These are phyloP conservation scores for Calliphora vicina DNA, from an alignment of 1,140 invertebrate species.

Conservation along the genomic window DNA sequence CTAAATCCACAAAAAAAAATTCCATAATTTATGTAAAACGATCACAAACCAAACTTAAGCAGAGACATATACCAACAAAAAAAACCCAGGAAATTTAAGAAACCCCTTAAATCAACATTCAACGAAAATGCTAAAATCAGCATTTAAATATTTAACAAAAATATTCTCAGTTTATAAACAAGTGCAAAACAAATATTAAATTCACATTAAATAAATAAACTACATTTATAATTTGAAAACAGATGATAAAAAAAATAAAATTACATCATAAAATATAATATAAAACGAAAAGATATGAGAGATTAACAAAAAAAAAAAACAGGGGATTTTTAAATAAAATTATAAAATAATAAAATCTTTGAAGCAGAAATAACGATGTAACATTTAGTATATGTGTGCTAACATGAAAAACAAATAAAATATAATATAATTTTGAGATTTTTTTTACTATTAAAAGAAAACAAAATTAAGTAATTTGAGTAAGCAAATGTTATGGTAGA, in stretches of 20 bases:
- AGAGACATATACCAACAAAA: neutral
- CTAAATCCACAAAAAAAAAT: neutral
- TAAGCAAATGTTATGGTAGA: too few relatives aligned
- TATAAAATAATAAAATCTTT: neutral
- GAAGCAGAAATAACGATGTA: neutral
- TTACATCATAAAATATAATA: neutral
- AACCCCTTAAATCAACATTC: neutral
- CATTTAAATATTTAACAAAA: constrained; percentile 8
- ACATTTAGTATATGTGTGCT: neutral
- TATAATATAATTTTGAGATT: neutral
- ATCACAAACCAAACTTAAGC: neutral
- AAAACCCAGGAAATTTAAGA: neutral
- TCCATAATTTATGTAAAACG: neutral
- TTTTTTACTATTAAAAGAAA: neutral
- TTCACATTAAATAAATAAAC: neutral
- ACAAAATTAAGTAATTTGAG: too few relatives aligned
- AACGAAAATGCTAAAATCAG: neutral
- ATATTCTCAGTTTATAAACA: neutral
- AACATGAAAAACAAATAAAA: neutral
- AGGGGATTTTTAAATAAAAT: neutral
- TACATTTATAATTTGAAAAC: neutral
- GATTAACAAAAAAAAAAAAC: neutral
- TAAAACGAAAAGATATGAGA: neutral
- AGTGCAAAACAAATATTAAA: neutral
- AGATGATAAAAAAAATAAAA: neutral